phyloP scores from a whole-genome alignment of 1,140 invertebrate genomes.

The Ceratoteleas bidentatus region DNA sequence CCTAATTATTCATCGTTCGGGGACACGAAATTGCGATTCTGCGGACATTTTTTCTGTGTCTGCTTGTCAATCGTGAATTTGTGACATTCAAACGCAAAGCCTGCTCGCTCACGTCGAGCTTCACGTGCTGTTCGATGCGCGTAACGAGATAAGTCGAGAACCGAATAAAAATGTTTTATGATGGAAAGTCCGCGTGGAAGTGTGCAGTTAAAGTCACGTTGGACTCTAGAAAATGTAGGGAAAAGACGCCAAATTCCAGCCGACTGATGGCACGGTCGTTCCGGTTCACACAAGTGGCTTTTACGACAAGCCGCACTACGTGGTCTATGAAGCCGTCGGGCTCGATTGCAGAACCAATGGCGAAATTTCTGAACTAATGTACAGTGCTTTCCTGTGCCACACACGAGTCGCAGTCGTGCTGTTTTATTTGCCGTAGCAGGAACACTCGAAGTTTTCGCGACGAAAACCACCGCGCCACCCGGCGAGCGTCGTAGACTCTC shows the following conservation, averaged over 20 bases:
- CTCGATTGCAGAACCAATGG: not conserved
- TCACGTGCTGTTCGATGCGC: conserved; percentile 42
- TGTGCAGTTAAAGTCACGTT: conserved; percentile 26
- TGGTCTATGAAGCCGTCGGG: not conserved
- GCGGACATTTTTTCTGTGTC: too few species aligned
- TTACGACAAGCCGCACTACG: not conserved
- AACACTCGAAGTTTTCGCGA: not conserved
- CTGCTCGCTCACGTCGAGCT: conserved; percentile 34
- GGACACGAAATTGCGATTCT: too few species aligned
- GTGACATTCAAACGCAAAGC: conserved; percentile 28
- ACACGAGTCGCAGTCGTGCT: not conserved
- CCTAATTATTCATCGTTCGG: too few species aligned
- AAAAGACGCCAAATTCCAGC: conserved; percentile 24
- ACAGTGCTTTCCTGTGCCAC: not conserved
- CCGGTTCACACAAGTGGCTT: conserved; percentile 13
- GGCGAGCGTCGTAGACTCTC: not conserved
- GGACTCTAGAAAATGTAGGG: conserved; percentile 32
- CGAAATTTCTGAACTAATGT: not conserved
- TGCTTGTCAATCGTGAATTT: conserved; percentile 34
- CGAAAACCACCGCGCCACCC: not conserved
- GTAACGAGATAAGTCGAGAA: conserved; percentile 42
- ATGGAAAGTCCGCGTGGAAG: conserved; percentile 49
- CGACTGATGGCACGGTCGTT: conserved; percentile 9
- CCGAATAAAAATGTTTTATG: conserved; percentile 45
- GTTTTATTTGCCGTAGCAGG: not conserved